Base-by-base conservation (phyloP, 2,113 vertebrate species). In the Chionodraco myersi region DNA sequence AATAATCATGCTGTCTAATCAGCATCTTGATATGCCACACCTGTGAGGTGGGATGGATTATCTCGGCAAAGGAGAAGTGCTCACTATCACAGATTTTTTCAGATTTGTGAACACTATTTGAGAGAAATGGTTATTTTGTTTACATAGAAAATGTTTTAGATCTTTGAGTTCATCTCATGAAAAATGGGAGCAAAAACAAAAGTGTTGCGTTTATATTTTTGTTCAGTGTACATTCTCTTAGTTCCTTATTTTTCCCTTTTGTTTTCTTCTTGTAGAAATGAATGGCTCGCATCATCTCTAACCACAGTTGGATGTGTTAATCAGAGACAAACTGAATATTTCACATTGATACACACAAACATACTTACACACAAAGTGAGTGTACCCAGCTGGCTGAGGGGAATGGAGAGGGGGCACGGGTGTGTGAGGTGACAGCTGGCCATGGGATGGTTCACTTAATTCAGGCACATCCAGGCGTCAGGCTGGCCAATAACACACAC, bases 351-450 rank as follows among this genome's bases (percentile, higher is more conserved):
- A 6, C 36, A 41, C 36, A 77, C 59, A 69, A 49, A 66, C 21
- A 21, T 21, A 21, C 21, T 21, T 8, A 6, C 36, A 41, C 36
- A 77, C 59, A 69, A 49, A 66, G 54, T 76, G 61, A 76, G 69
- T 52, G 84, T 56, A 67, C 85, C 79, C 85, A 92, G 80, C 85
- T 91, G 88, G 86, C 77, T 77, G 61, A 41, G 2, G 30, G 49
- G 58, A 66, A 47, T 44, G 14, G 12, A 41, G 54, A 21, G 57
- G 12, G 18, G 49, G 14, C 18, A n/a, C 70, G 82, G 69, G 69
- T 69, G 51, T 82, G 80, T 77, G 80, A 54, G 82, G 79, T 68
- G 78, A 87, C 92, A 93, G 90, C 89, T 93, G 92, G 89, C 73
- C 63, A 53, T 75, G 73, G 21, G 23, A 93, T 62, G 88, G 77